Conservation (phyloP, 2,797 vertebrate genomes). For the Novumbra hubbsi region DNA sequence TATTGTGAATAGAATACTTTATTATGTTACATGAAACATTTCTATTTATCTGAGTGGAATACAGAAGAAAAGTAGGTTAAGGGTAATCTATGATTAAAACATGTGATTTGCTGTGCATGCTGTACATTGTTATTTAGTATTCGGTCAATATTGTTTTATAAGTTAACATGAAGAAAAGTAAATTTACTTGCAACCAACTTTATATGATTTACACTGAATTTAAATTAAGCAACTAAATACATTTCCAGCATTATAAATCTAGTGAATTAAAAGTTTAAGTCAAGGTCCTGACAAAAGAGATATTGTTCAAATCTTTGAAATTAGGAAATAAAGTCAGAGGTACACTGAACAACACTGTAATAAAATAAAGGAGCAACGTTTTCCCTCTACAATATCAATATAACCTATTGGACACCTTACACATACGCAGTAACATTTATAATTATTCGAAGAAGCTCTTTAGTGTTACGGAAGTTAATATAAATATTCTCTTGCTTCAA, state of each 20-base stretch:
- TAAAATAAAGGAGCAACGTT: not conserved
- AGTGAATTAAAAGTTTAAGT: not conserved
- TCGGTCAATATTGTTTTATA: slow-evolving; percentile 3
- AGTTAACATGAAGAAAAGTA: slow-evolving; percentile 1
- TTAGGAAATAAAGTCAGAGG: not conserved
- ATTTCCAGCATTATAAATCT: slow-evolving; percentile 6
- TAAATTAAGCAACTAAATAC: not conserved
- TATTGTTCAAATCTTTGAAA: not conserved
- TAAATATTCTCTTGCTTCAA: not conserved
- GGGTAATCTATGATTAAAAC: slow-evolving; percentile 8
- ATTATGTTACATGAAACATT: slow-evolving; percentile 44
- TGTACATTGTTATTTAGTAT: slow-evolving; percentile 8
- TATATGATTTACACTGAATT: not conserved
- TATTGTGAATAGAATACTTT: slow-evolving; percentile 52
- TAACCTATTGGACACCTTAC: not conserved
- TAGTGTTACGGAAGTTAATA: not conserved
- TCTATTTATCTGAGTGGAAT: slow-evolving; percentile 28
- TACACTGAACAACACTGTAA: not conserved
- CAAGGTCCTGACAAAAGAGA: not conserved
- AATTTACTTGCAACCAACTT: slow-evolving; percentile 5
- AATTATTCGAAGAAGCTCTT: not conserved
- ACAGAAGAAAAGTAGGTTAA: slow-evolving; percentile 37
- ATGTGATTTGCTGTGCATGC: slow-evolving; percentile 23
- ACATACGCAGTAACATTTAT: not conserved
- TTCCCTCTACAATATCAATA: not conserved